phyloP scores from a whole-genome alignment of 2,888 invertebrate species.

The Synergus itoensis region DNA sequence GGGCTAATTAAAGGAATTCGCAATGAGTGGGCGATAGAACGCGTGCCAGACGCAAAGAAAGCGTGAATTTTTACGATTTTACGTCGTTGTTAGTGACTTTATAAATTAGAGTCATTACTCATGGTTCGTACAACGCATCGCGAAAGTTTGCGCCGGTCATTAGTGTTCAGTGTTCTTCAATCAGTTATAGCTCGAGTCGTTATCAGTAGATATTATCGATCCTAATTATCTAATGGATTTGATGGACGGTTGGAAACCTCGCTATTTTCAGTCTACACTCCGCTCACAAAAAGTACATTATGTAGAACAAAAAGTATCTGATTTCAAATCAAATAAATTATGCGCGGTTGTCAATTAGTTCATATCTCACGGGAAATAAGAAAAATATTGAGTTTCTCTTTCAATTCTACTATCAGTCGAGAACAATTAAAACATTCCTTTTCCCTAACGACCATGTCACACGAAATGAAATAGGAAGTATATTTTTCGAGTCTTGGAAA shows the following conservation, averaged over 20 bases:
- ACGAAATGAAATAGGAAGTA: not conserved
- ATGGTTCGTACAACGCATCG: constrained; percentile 34
- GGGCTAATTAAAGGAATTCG: constrained; percentile 53
- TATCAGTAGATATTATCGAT: constrained; percentile 19
- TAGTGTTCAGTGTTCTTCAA: constrained; percentile 26
- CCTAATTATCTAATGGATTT: constrained; percentile 8
- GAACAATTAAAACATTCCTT: not conserved
- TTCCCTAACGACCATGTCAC: constrained; percentile 5
- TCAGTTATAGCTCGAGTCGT: not conserved
- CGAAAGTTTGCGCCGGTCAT: constrained; percentile 19
- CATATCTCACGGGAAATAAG: not conserved
- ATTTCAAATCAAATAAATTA: not conserved
- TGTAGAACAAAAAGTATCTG: not conserved
- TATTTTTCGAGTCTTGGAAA: not conserved
- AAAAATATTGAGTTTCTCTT: constrained; percentile 26
- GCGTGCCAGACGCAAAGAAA: constrained; percentile 60
- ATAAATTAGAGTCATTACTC: constrained; percentile 64
- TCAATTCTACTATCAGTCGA: not conserved
- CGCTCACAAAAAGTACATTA: not conserved
- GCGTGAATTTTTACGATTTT: constrained; percentile 65
- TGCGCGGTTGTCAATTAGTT: constrained; percentile 4
- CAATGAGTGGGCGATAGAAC: constrained; percentile 50
- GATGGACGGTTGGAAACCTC: not conserved
- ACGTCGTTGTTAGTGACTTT: constrained; percentile 60
- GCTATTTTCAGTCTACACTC: not conserved